Conservation (phyloP, 1,140 invertebrate species). For the Aphaenogaster floridana region DNA sequence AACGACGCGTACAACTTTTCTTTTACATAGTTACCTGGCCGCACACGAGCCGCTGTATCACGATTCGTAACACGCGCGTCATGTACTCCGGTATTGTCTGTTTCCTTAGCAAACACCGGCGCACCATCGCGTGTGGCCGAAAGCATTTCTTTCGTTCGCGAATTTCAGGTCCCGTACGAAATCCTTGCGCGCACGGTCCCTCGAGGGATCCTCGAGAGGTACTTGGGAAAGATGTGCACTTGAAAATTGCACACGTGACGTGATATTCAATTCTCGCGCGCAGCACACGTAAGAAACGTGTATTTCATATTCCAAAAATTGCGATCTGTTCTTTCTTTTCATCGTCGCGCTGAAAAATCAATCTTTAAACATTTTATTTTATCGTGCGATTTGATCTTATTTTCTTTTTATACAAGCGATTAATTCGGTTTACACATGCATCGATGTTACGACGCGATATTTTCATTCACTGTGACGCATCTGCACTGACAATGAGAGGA, state of each 20-base stretch:
- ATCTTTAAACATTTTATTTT: not conserved
- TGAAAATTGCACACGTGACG: slow-evolving; percentile 2
- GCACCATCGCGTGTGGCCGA: slow-evolving; percentile 72
- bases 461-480: not conserved
- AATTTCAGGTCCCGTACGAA: slow-evolving; percentile 38
- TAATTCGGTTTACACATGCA: not conserved
- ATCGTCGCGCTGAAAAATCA: not conserved
- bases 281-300: not conserved
- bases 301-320: not conserved
- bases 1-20: not conserved
- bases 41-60: slow-evolving; percentile 49
- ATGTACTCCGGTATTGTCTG: slow-evolving; percentile 60
- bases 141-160: slow-evolving; percentile 62
- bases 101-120: slow-evolving; percentile 71
- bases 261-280: slow-evolving; percentile 26
- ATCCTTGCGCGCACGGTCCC: slow-evolving; percentile 3
- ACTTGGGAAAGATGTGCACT: slow-evolving; percentile 15
- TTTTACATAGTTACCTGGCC: not conserved
- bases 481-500: too few relatives aligned
- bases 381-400: not conserved
- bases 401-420: not conserved
- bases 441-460: not conserved
- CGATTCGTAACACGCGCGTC: slow-evolving; percentile 64
- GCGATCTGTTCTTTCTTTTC: not conserved
- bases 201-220: slow-evolving; percentile 33